Percentiles rank a stretch among this genome's conserved stretches.
Evolutionary conservation across 1,140 invertebrate genomes (phyloP).

Genomic region (Tenebrio molitor): DNA sequence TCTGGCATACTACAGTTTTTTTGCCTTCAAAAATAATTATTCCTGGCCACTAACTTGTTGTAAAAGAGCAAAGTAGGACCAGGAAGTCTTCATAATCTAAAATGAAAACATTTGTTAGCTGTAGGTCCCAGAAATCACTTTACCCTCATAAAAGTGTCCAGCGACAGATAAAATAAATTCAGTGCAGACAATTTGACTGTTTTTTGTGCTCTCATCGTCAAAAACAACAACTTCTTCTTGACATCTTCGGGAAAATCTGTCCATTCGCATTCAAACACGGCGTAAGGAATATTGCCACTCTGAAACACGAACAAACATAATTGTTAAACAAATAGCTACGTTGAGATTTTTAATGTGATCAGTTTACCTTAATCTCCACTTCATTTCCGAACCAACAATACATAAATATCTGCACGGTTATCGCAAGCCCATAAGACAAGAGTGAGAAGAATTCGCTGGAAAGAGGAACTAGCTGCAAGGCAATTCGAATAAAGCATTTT

Average conservation of each 20-base stretch:
- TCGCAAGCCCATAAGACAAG: background rate
- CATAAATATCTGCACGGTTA: conserved; percentile 21
- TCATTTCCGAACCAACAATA: conserved; percentile 33
- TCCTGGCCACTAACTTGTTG: no score
- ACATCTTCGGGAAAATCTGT: background rate
- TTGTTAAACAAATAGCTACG: background rate
- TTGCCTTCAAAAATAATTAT: no score
- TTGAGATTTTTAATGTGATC: no score
- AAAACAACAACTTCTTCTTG: background rate
- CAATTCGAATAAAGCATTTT: background rate
- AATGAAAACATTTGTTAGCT: background rate
- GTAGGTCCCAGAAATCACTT: background rate
- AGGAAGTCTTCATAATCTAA: conserved; percentile 10
- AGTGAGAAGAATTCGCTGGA: conserved; percentile 10
- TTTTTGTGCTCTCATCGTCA: background rate
- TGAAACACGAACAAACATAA: background rate
- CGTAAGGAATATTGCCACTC: conserved; percentile 5
- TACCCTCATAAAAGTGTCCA: no score
- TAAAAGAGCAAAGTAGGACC: conserved; percentile 14
- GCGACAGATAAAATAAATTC: conserved; percentile 13
- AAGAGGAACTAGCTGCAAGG: background rate
- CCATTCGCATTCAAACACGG: conserved; percentile 1
- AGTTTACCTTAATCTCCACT: conserved; percentile 5
- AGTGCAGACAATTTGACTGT: background rate
- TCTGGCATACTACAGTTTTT: no score